Evolutionary conservation across 2,888 invertebrate genomes (phyloP), one percentile per base, ranked within the genome.

Genomic region (Chamaedrilus cognettii): DNA sequence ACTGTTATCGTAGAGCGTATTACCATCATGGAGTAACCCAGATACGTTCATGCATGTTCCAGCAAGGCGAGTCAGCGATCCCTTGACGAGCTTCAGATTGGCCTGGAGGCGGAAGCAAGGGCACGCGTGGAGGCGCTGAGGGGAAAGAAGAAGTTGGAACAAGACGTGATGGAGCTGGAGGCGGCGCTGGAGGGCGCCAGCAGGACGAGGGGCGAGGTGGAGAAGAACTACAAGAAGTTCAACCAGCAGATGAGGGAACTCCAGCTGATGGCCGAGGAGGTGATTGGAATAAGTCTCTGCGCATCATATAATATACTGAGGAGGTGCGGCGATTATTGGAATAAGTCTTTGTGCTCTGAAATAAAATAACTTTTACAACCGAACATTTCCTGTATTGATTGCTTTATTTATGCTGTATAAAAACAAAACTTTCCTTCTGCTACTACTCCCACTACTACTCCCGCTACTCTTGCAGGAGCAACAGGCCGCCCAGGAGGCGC

Each of bases 181-280:
- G 59, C 67, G 23, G 67, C 67, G 11, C 49, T 67, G 15, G 67
- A 67, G 31, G 59, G 59, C 26, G 64, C 58, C 52, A 67, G 57
- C 35, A 64, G 59, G 49, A 32, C 67, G 30, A 31, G 67, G n/a
- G 26, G 35, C 3, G 67, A 67, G n/a, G 59, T 67, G 26, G 67
- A 67, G 33, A 67, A 67, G 59, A 67, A 67, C 59, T 67, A 66
- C 64, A 67, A 67, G 51, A 57, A 63, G 33, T 67, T 64, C 49
- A 57, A 67, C 34, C 67, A 67, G 23, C 67, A 67, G 55, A 42
- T 64, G 28, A 57, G 64, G 15, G 67, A 67, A 23, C 55, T 67
- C n/a, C 67, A 67, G 60, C 2, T 64, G 30, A 59, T 67, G 64
- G 35, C 63, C 11, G 67, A 67, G 31, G 67, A 67, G 51, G 65